Conservation (phyloP, 2,888 invertebrate genomes). For the Magallana nippona region DNA sequence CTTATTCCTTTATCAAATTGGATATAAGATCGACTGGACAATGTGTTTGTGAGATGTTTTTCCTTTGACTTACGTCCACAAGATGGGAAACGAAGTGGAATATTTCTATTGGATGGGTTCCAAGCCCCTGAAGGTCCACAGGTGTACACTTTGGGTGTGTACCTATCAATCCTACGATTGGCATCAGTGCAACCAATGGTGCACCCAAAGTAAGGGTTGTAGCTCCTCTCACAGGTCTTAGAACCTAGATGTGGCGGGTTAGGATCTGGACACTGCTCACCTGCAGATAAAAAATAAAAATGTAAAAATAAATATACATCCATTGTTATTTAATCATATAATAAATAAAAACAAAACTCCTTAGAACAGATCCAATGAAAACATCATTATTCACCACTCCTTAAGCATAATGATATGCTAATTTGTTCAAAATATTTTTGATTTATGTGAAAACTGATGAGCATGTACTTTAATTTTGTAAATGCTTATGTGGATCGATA, state of each 20-base stretch:
- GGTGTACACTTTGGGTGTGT: conserved; percentile 95
- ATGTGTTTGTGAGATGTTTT: not conserved
- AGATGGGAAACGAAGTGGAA: conserved; percentile 60
- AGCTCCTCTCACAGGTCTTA: conserved; percentile 50
- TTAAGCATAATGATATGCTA: no score
- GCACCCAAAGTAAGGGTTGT: conserved; percentile 55
- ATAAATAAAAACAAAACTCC: not conserved
- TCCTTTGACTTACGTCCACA: conserved; percentile 67
- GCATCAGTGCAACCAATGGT: conserved; percentile 53
- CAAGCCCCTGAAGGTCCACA: conserved; percentile 99
- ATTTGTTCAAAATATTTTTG: no score
- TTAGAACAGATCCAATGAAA: no score
- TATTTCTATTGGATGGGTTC: conserved; percentile 78
- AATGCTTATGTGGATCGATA: no score
- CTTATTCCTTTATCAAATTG: no score
- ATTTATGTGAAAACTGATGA: no score
- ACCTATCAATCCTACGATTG: conserved; percentile 50
- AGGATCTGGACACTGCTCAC: conserved; percentile 53
- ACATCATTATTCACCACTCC: no score
- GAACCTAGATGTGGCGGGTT: conserved; percentile 58
- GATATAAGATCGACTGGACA: no score
- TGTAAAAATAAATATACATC: no score
- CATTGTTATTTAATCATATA: not conserved
- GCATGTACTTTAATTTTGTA: no score
- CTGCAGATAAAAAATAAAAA: conserved; percentile 50